Evolutionary conservation across 2,888 invertebrate genomes (phyloP).

Genomic region (Megaustenia siamemsis): DNA sequence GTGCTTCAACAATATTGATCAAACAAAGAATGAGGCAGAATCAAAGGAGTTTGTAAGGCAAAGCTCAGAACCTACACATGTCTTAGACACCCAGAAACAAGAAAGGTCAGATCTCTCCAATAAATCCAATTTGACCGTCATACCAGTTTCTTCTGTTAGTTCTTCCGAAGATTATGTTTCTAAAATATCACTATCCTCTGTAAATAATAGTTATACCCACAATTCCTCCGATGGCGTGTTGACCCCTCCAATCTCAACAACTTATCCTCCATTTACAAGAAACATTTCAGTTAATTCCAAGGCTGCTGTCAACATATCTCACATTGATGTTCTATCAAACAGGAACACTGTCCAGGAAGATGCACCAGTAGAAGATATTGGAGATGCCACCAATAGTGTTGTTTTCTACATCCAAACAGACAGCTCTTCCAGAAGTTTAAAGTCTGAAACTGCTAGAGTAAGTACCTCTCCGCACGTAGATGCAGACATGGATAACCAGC

Average conservation of each 20-base stretch:
- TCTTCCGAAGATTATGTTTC: slow-evolving; percentile 49
- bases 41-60: neutral
- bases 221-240: neutral
- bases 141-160: neutral
- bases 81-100: neutral
- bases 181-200: slow-evolving; percentile 36
- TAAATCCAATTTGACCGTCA: neutral
- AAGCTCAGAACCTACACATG: neutral
- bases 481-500: neutral
- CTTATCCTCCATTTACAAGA: neutral
- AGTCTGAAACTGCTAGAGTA: neutral
- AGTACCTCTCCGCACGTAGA: neutral
- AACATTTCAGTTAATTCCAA: slow-evolving; percentile 22
- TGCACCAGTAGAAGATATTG: neutral
- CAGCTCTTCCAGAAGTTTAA: neutral
- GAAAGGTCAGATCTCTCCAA: neutral
- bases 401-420: neutral
- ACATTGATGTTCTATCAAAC: neutral
- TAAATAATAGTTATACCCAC: neutral
- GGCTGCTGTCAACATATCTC: neutral
- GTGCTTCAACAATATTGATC: slow-evolving; percentile 11
- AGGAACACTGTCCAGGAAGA: neutral
- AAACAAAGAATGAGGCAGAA: neutral
- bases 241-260: neutral
- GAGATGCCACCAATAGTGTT: neutral